Percentiles rank a stretch among this genome's conserved stretches.
Conservation (phyloP, 2,888 invertebrate species). For the Selenia dentaria region DNA sequence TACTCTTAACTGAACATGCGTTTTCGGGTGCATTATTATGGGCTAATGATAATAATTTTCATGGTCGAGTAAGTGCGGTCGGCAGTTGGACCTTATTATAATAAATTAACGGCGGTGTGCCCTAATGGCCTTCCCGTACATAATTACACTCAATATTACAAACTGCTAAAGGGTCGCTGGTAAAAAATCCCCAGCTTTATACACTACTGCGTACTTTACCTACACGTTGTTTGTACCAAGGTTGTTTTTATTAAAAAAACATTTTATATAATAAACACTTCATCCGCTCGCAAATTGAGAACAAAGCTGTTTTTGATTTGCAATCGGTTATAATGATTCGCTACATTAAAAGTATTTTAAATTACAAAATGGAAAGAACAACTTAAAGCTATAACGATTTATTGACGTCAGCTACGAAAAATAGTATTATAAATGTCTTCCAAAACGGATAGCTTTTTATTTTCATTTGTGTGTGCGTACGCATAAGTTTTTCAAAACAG, state of each 20-base stretch:
- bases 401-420: constrained; percentile 22
- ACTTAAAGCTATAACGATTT: constrained; percentile 4
- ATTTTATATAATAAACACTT: constrained; percentile 40
- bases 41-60: constrained; percentile 77
- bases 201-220: neutral
- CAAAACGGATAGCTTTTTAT: no score
- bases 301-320: constrained; percentile 41
- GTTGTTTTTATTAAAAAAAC: constrained; percentile 40
- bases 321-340: constrained; percentile 16
- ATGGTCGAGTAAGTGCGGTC: constrained; percentile 69
- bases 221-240: constrained; percentile 38
- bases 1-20: constrained; percentile 27
- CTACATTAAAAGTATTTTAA: constrained; percentile 16
- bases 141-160: constrained; percentile 71
- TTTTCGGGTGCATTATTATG: constrained; percentile 52
- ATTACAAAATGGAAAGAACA: constrained; percentile 2
- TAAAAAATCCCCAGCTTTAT: constrained; percentile 43
- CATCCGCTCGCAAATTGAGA: constrained; percentile 37
- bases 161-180: constrained; percentile 62
- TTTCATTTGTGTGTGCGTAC: no score
- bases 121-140: constrained; percentile 68
- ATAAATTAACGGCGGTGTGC: constrained; percentile 74
- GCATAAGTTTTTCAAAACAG: no score
- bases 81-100: constrained; percentile 80
- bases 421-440: no score